phyloP scores from a whole-genome alignment of 2,888 invertebrate genomes.

The Epirrhoe alternata region DNA sequence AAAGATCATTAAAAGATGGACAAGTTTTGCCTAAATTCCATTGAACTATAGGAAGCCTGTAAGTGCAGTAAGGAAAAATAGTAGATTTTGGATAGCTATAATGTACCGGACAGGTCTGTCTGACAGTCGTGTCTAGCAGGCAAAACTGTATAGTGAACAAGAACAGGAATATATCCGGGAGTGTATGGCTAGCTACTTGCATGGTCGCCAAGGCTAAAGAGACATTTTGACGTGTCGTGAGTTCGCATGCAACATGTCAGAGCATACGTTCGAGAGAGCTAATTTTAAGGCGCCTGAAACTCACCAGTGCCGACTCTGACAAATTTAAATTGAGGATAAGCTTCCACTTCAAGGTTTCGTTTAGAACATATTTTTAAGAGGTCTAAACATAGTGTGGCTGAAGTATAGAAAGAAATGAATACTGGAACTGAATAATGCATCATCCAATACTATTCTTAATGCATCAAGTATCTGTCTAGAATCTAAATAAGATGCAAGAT shows the following conservation, averaged over 20 bases:
- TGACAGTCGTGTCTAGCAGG: no score
- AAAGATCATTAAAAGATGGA: no score
- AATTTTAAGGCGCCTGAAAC: constrained; percentile 35
- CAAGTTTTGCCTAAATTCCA: no score
- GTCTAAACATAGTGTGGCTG: not conserved
- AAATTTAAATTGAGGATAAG: constrained; percentile 22
- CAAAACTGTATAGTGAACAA: no score
- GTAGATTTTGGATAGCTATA: no score
- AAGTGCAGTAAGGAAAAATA: no score
- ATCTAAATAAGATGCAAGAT: constrained; percentile 1
- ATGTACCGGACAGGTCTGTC: no score
- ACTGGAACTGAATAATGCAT: not conserved
- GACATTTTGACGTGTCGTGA: constrained; percentile 37
- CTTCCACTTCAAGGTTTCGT: not conserved
- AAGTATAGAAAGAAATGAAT: not conserved
- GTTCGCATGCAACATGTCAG: constrained; percentile 37
- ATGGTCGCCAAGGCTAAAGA: constrained; percentile 33
- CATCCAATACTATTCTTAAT: not conserved
- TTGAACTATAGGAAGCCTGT: no score
- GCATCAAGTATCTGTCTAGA: not conserved
- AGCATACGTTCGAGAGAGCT: constrained; percentile 29
- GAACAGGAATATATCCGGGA: no score
- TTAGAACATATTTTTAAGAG: not conserved
- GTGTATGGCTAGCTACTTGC: not conserved
- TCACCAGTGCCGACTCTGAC: constrained; percentile 25